phyloP scores from a whole-genome alignment of 30 jellyfish, hydroid and myxozoan species.

The Rhopilema esculentum region DNA sequence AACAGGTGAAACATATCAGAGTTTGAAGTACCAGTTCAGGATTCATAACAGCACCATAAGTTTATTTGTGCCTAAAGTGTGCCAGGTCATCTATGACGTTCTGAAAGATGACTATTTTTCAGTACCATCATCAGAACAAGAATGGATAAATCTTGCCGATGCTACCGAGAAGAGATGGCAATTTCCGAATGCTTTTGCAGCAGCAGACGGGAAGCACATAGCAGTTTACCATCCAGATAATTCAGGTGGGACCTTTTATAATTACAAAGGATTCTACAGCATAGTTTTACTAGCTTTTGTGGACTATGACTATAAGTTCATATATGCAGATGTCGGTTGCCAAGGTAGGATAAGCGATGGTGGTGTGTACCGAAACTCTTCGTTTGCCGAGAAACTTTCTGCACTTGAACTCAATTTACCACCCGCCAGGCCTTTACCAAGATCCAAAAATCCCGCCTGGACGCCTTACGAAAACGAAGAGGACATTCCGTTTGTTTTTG shows the following conservation, averaged over 20 bases:
- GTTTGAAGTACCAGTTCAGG: conserved; percentile 50
- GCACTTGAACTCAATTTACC: conserved; percentile 14
- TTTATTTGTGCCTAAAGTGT: conserved; percentile 19
- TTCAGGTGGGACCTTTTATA: conserved; percentile 37
- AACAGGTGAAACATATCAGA: conserved; percentile 51
- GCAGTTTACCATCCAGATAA: conserved; percentile 25
- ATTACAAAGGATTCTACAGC: conserved; percentile 64
- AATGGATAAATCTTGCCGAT: conserved; percentile 30
- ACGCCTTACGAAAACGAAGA: conserved; percentile 2
- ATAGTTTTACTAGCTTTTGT: conserved; percentile 56
- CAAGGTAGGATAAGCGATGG: conserved; percentile 77
- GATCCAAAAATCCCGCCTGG: conserved; percentile 14
- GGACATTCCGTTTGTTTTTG: conserved; percentile 37
- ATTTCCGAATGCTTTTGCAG: conserved; percentile 51
- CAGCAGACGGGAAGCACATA: conserved; percentile 71
- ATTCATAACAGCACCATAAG: conserved; percentile 35
- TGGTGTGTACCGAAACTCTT: conserved; percentile 41
- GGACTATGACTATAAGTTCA: conserved; percentile 45
- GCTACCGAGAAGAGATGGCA: conserved; percentile 54
- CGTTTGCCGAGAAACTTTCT: background rate
- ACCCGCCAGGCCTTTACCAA: conserved; percentile 26
- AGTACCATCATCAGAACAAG: conserved; percentile 33
- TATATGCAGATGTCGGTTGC: conserved; percentile 73
- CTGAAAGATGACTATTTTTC: conserved; percentile 15
- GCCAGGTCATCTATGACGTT: conserved; percentile 16